Base-by-base conservation (phyloP, 2,797 vertebrate genomes). In the Hippocampus kuda region DNA sequence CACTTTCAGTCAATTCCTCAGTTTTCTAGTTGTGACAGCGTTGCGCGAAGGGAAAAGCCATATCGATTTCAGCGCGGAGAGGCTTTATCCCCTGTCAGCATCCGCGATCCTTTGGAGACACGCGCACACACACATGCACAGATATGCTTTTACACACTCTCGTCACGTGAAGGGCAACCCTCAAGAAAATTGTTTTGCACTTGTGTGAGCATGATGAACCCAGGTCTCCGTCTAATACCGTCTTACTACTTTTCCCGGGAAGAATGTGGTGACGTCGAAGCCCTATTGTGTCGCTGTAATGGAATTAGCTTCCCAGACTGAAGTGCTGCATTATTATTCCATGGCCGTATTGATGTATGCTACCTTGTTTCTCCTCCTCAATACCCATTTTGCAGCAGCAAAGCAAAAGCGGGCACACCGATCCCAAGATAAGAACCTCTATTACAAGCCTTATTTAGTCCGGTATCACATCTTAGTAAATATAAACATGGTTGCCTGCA, bases 21-120 rank as follows among this genome's bases (percentile, higher is more conserved):
- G 5, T 46, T 64, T 64, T 46, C 44, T 20, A 48, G 15, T 65
- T 46, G 42, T 20, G 63, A 65, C 63, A 65, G 63, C 27, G 4
- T 65, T 65, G 15, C 64, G 70, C 72, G 77, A 72, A 83, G 80
- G 51, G 69, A 63, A 84, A 76, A 76, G 74, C 67, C 46, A 69
- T 77, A 85, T 80, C 88, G 84, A 88, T 87, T 76, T 66, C 61
- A 65, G 65, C 41, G 66, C 72, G 75, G 75, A 63, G 77, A 76
- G 70, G 64, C 60, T 81, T 79, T 73, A 75, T 77, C 49, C n/a
- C 56, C 54, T 70, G 61, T 79, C 73, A 73, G 68, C 56, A 63
- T 30, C 69, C 49, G 59, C 44, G 34, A 72, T 75, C 60, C 68
- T 74, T 56, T 62, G 44, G 38, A 18, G 48, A 57, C 67, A 27